These are phyloP conservation scores for Gouania willdenowi DNA, from an alignment of 2,797 vertebrate species.

Conservation along the genomic window DNA sequence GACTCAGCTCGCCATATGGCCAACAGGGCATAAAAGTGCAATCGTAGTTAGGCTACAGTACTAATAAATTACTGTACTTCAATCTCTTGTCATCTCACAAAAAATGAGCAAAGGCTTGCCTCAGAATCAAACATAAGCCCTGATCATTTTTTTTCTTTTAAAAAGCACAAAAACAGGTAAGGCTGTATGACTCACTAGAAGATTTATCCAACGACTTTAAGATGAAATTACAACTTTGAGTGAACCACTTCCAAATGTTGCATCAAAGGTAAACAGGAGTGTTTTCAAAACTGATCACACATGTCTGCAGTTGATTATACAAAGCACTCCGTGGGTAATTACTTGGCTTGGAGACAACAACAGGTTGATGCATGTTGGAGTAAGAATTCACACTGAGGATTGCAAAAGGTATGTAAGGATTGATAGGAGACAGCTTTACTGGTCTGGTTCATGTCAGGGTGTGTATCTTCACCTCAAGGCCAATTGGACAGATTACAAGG, in stretches of 20 bases:
- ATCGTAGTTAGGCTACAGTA: neutral
- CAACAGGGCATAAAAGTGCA: neutral
- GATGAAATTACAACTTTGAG: no score
- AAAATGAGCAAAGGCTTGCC: no score
- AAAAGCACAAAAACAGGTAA: no score
- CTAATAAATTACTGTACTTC: neutral
- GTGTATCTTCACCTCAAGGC: no score
- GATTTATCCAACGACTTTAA: no score
- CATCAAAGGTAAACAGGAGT: neutral
- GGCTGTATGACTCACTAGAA: no score
- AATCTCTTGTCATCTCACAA: neutral
- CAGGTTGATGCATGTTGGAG: neutral
- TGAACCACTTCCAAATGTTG: no score
- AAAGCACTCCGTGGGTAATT: neutral
- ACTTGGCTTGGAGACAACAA: slow-evolving; percentile 12
- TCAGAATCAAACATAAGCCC: no score
- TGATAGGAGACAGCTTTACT: neutral
- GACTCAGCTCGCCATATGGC: slow-evolving; percentile 1
- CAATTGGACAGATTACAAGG: no score
- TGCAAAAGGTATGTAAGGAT: neutral
- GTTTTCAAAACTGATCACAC: neutral
- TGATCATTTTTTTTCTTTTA: no score
- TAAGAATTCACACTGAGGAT: neutral
- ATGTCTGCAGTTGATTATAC: neutral
- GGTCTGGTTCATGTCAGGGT: no score